Base-by-base conservation (phyloP, 2,797 vertebrate genomes). In the Tarsius wallacei region DNA sequence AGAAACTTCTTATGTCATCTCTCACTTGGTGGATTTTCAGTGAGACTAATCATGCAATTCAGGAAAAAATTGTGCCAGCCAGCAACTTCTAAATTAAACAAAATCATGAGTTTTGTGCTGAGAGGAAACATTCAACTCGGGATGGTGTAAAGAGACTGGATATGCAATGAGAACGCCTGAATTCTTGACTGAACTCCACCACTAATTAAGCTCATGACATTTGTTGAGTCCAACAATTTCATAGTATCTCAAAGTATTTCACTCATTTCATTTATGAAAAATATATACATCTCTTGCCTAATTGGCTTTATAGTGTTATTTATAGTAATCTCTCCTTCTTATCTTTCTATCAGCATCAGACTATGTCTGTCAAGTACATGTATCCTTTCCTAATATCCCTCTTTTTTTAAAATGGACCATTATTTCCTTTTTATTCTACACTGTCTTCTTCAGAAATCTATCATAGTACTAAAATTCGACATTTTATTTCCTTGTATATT, bases 41-140 rank as follows among this genome's bases (percentile, higher is more conserved):
- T 84, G 78, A 83, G 57, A 93, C 51, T 94, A 94, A 96, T 87
- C 83, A 87, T 66, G 51, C 47, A 94, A 89, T 78, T 96, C 64
- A 91, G 64, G 36, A 36, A 57, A 91, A 90, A 93, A 66, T 2
- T 80, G 51, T 95, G 4, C 4, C 4, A 97, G 55, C 33, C 64
- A 96, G 94, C 59, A 94, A 84, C 57, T 96, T 97, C 78, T 94
- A 96, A 96, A 94, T 96, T 89, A 87, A 93, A 92, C 70, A 95
- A 14, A 59, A 64, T 63, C 55, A 81, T 80, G 55, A 91, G 53
- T 63, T 94, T 87, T 97, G 28, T 82, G 82, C 61, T 94, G 24
- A 95, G 78, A 86, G 24, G 19, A 96, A 96, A 87, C 42, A 94
- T 93, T 36, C 77, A 91, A 53, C 49, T 53, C 93, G 82, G 61